These are phyloP conservation scores for Yponomeuta plumbellus DNA, from an alignment of 2,888 invertebrate genomes.

Conservation along the genomic window DNA sequence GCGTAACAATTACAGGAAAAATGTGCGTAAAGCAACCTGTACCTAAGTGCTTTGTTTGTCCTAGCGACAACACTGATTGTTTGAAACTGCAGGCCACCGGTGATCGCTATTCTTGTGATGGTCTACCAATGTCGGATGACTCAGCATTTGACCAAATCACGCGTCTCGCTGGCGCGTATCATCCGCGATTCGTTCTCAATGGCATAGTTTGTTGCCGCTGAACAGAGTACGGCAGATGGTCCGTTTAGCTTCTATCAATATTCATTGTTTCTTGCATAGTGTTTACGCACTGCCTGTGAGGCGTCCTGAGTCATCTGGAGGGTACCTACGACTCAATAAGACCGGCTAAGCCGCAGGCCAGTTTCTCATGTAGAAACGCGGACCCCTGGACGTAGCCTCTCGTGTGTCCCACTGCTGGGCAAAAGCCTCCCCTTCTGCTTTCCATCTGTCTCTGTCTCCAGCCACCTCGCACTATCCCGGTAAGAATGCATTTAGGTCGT, in stretches of 20 bases:
- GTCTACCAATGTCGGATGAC: not conserved
- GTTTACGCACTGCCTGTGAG: too few species aligned
- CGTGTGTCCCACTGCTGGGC: too few species aligned
- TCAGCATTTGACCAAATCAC: not conserved
- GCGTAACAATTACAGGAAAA: not conserved
- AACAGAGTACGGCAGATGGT: not conserved
- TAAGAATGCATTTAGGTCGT: too few species aligned
- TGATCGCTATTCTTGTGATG: not conserved
- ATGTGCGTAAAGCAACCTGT: not conserved
- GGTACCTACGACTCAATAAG: too few species aligned
- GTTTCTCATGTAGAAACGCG: too few species aligned
- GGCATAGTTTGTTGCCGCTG: not conserved
- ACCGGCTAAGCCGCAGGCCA: too few species aligned
- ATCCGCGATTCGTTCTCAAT: constrained; percentile 1
- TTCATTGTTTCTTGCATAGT: not conserved
- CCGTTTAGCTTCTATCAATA: not conserved
- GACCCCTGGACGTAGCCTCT: too few species aligned
- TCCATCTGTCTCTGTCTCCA: too few species aligned
- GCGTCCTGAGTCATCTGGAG: not conserved
- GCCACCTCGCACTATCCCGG: too few species aligned
- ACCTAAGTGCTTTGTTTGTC: not conserved
- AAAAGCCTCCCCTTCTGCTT: too few species aligned
- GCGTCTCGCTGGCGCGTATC: not conserved
- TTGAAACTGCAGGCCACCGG: not conserved
- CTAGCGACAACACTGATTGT: not conserved